Base-by-base conservation (phyloP, 2,113 vertebrate species). In the Strix uralensis region DNA sequence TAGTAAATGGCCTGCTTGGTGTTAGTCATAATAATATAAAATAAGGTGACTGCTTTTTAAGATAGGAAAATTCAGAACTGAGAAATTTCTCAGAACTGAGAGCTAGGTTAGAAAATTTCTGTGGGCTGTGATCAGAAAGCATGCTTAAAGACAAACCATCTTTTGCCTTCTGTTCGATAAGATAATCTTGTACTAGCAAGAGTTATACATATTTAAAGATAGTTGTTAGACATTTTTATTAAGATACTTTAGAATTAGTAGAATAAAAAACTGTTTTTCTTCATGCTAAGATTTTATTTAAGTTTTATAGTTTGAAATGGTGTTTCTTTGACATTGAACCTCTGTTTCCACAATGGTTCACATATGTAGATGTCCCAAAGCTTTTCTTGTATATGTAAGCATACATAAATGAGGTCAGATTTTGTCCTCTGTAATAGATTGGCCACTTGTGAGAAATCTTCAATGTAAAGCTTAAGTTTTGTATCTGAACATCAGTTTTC, bases 391-490 rank as follows among this genome's bases (percentile, higher is more conserved):
- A 2, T 46, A 58, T 23, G 74, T 42, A 69, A 26, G 5, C 22
- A 26, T 6, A 32, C 0, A 9, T 62, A 74, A 69, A 58, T 0
- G 0, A 38, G 15, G 3, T 27, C 72, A 85, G 15, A 55, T 7
- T 49, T 70, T 79, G 73, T 29, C 4, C 18, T 78, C 19, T 29
- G 4, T 78, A 78, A 38, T 2, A 44, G 4, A 25, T 19, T 73
- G 34, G 3, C 8, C 2, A 23, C 13, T 65, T 79, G 3, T 54
- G 16, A 79, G 9, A 46, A 59, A 80, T 38, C 20, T 42, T 77
- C 32, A 78, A 93, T 29, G 7, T 47, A 83, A 94, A 71, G 5
- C 6, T 49, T 22, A 52, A 51, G 8, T 78, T 91, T 63, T 83
- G 18, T 83, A 77, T 78, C 10, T 10, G 8, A 55, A n/a, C 17